Evolutionary conservation across 2,113 vertebrate species (phyloP).

Genomic region (Falcunculus frontatus): DNA sequence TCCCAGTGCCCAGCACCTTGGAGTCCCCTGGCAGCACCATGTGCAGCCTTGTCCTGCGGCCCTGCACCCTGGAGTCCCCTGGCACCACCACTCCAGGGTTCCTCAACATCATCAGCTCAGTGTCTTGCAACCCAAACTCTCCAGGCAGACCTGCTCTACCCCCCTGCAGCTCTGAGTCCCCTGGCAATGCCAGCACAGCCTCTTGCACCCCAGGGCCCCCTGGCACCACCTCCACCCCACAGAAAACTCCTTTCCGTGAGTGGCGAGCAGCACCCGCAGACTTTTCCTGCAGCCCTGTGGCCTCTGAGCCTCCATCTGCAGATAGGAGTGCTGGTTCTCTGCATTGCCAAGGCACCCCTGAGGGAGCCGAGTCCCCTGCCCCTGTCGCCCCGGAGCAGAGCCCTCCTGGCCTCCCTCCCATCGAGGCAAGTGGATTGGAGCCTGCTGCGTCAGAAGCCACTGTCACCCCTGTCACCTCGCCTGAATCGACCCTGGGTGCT

Average conservation of each 20-base stretch:
- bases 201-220: not conserved
- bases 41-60: not conserved
- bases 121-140: not conserved
- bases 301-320: fast-evolving
- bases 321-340: not conserved
- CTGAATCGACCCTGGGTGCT: not conserved
- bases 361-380: not conserved
- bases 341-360: not conserved
- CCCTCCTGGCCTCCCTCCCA: not conserved
- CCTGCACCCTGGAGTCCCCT: not conserved
- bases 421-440: not conserved
- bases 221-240: not conserved
- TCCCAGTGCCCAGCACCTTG: not conserved
- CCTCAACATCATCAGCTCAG: not conserved
- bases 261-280: not conserved
- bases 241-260: not conserved
- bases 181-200: not conserved
- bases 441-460: not conserved
- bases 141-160: not conserved
- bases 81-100: not conserved
- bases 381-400: not conserved
- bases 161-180: not conserved
- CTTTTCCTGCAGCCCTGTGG: not conserved
- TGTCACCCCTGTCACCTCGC: not conserved
- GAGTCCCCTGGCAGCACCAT: not conserved